A percentile compares a stretch with the other conserved stretches of the same genome.
Evolutionary conservation across 2,797 vertebrate genomes (phyloP).

Genomic region (Hemibagrus guttatus): DNA sequence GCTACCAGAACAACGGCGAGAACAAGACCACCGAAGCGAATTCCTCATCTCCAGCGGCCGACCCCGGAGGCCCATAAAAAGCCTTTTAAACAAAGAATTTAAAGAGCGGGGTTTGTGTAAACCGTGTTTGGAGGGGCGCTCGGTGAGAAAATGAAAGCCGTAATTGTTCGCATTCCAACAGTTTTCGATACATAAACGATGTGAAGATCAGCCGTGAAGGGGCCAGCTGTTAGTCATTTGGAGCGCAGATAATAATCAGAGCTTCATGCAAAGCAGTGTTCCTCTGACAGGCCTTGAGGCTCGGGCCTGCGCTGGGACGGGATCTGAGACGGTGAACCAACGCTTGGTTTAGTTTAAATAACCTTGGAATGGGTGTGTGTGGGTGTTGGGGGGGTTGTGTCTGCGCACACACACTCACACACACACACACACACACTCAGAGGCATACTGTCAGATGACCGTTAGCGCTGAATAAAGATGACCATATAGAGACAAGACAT

Average conservation of each 20-base stretch:
- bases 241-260: conserved; percentile 87
- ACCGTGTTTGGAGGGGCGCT: conserved; percentile 69
- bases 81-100: conserved; percentile 69
- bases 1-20: conserved; percentile 58
- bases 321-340: conserved; percentile 72
- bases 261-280: conserved; percentile 83
- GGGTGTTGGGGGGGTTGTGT: not conserved
- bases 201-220: conserved; percentile 79
- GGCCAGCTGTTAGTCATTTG: conserved; percentile 92
- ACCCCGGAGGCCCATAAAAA: conserved; percentile 66
- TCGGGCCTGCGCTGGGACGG: conserved; percentile 66
- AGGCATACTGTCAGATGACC: conserved; percentile 52
- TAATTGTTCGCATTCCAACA: conserved; percentile 91
- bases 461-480: conserved; percentile 38
- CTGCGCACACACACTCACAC: conserved; percentile 58
- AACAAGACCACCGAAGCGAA: conserved; percentile 58
- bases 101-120: conserved; percentile 77
- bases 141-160: conserved; percentile 86
- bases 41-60: conserved; percentile 54
- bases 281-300: conserved; percentile 74
- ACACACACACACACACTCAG: conserved; percentile 60
- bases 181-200: conserved; percentile 89
- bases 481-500: not conserved
- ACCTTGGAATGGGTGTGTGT: conserved; percentile 68
- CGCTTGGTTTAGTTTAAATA: conserved; percentile 78